phyloP scores from a whole-genome alignment of 2,888 invertebrate species.

The Dryomyza anilis region DNA sequence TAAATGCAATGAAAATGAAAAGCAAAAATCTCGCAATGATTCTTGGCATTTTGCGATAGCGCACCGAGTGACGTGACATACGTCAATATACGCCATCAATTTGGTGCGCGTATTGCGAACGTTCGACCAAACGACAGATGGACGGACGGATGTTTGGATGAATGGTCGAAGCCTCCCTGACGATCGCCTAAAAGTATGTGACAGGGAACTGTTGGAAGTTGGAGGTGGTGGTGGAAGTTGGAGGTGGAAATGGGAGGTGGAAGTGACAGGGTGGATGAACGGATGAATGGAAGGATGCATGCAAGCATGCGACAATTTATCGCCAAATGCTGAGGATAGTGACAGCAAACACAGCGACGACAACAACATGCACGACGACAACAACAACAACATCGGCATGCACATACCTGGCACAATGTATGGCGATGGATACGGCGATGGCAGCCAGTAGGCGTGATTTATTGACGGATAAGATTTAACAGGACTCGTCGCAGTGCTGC shows the following conservation, averaged over 20 bases:
- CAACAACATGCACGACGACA: neutral
- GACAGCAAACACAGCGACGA: constrained; percentile 1
- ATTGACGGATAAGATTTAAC: constrained; percentile 77
- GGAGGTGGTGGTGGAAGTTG: too few species aligned
- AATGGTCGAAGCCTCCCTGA: too few species aligned
- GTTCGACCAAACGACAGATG: neutral
- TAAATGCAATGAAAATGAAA: constrained; percentile 32
- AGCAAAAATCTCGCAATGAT: neutral
- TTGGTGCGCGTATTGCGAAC: neutral
- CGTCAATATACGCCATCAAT: constrained; percentile 23
- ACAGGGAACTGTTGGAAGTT: too few species aligned
- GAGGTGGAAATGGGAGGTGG: too few species aligned
- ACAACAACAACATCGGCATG: constrained; percentile 6
- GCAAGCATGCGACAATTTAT: too few species aligned
- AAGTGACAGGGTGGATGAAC: too few species aligned
- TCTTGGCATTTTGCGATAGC: constrained; percentile 2
- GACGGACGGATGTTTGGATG: neutral
- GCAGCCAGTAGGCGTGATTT: constrained; percentile 84
- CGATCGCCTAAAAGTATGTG: too few species aligned
- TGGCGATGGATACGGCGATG: constrained; percentile 77
- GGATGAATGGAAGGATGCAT: too few species aligned
- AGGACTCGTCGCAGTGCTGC: constrained; percentile 30
- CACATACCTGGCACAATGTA: constrained; percentile 80
- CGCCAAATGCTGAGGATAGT: neutral
- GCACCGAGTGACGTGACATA: constrained; percentile 4